Base-by-base conservation (phyloP, 2,797 vertebrate species). In the Falco concolor region DNA sequence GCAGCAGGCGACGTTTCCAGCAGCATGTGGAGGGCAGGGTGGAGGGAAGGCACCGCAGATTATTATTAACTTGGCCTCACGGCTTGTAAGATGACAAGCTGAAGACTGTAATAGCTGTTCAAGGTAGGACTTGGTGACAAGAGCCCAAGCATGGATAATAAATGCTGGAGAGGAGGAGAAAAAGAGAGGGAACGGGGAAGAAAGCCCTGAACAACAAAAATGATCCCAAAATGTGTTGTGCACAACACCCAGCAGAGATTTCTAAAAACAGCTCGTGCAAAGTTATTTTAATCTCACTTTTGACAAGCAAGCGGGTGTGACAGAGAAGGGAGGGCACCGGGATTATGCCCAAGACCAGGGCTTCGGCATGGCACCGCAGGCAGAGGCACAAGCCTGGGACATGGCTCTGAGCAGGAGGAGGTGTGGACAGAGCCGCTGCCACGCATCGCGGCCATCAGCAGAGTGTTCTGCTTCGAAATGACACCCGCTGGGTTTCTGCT, bases 201-300 rank as follows among this genome's bases (percentile, higher is more conserved):
- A 87, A 90, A 81, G 57, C 83, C 82, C 73, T 84, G 76, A 74
- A 74, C 87, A 52, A 91, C 3, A 1, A 93, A 89, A 96, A 96
- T 87, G 92, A 95, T 95, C 92, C 87, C 91, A 36, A 70, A 89
- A 72, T 30, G 77, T 67, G 83, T 94, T 95, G 89, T 88, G 92
- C 88, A 94, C 88, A 93, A 89, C 96, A 96, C 96, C 86, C 86
- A 92, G 86, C 6, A 27, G 91, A 59, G 84, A 60, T 24, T 89
- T 68, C 96, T 97, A 97, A 97, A 97, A 97, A 94, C 92, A 92
- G 96, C 78, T 94, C 34, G 4, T 20, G 81, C 6, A 0, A 53
- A 76, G 93, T 91, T 97, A 97, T 97, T 97, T 97, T 92, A n/a
- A 92, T 91, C 90, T 78, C 57, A 2, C 84, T 93, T 93, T 67